Percentiles rank a stretch among this genome's conserved stretches.
These are phyloP conservation scores for Oreotrochilus melanogaster DNA, from an alignment of 2,113 vertebrate species.

Conservation along the genomic window DNA sequence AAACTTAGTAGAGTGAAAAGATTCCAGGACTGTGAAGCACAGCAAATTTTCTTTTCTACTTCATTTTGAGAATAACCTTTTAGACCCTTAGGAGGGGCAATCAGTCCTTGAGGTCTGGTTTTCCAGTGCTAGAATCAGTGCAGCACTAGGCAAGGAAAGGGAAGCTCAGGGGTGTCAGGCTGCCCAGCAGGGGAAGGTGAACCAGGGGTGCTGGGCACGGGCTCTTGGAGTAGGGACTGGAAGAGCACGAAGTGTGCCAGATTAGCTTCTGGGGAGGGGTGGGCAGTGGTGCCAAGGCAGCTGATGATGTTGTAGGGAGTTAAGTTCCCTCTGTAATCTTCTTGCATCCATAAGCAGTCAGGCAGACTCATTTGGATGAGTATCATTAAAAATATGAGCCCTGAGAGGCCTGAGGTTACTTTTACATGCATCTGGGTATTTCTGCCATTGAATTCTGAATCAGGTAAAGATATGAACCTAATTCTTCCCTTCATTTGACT, in stretches of 20 bases:
- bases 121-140: accelerated
- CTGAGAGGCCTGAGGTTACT: background rate
- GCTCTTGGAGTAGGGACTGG: background rate
- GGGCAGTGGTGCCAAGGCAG: background rate
- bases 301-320: background rate
- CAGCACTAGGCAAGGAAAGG: accelerated
- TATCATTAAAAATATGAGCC: background rate
- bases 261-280: background rate
- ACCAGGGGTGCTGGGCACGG: accelerated
- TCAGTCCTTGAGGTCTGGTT: background rate
- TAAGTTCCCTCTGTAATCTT: background rate
- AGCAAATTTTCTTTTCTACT: background rate
- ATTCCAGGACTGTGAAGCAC: background rate
- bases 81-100: background rate
- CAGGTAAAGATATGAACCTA: background rate
- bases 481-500: background rate
- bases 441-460: background rate
- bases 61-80: background rate
- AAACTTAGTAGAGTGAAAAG: background rate
- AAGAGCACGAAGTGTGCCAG: accelerated
- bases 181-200: too few relatives aligned
- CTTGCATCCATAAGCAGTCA: background rate
- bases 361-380: background rate
- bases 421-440: background rate
- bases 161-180: background rate